Base-by-base conservation (phyloP, 2,888 invertebrate species). In the Anarsia innoxiella region DNA sequence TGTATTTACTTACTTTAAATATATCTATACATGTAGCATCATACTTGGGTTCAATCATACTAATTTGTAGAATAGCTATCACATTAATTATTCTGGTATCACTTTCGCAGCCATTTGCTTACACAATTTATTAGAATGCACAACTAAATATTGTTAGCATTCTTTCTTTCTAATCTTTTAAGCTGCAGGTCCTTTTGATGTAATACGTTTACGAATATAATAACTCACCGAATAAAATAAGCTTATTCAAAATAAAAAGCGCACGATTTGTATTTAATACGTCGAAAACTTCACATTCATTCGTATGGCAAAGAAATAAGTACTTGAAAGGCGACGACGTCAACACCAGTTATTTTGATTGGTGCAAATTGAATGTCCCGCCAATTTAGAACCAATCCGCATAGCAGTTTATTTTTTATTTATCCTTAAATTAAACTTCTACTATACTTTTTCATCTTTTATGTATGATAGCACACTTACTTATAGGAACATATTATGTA, bases 231-330 rank as follows among this genome's bases (percentile, higher is more conserved):
- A 71, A 64, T 66, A 58, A 45, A n/a, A n/a, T n/a, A n/a, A n/a
- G n/a, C n/a, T n/a, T 74, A 68, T 72, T 74, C 75, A 76, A 71
- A 62, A 61, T 53, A 65, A 70, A 72, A 74, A 71, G 68, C 79
- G 83, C 80, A 84, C 84, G 80, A 84, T 83, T 84, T 82, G 83
- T 67, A 79, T 84, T 80, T 84, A 84, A 82, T 82, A 82, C 80
- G 82, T 80, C 77, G 77, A 70, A 57, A 75, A 80, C 78, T 77
- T 82, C 72, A 71, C 66, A 68, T 66, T 74, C 61, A 58, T n/a
- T 64, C 68, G 64, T 62, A 74, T n/a, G n/a, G n/a, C n/a, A n/a
- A n/a, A n/a, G n/a, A n/a, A n/a, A 70, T 70, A 71, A 75, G 74
- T 72, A 70, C 66, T 66, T 54, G 68, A n/a, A n/a, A 70, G 60